Conservation (phyloP, 2,888 invertebrate genomes). For the Melanotus villosus region DNA sequence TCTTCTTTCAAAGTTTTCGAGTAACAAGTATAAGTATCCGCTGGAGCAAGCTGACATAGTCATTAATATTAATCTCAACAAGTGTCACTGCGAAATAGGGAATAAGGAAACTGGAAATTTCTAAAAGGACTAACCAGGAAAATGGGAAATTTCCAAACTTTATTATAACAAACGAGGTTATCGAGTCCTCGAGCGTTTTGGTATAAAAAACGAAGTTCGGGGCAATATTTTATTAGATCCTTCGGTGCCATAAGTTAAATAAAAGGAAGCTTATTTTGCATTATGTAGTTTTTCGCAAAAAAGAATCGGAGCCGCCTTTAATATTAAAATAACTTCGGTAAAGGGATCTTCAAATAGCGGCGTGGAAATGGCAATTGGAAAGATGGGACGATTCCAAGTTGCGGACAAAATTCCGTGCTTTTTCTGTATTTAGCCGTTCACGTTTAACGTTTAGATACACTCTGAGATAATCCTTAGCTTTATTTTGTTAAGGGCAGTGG, state of each 20-base stretch:
- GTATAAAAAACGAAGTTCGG: conserved; percentile 26
- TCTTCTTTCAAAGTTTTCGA: conserved; percentile 36
- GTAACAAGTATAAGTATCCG: conserved; percentile 33
- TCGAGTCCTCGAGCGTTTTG: conserved; percentile 22
- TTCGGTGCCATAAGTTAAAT: conserved; percentile 24
- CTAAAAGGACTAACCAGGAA: conserved; percentile 32
- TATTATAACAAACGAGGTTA: conserved; percentile 42
- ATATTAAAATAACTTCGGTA: conserved; percentile 14
- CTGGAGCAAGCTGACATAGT: conserved; percentile 29
- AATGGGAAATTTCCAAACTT: conserved; percentile 36
- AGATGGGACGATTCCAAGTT: too few relatives aligned
- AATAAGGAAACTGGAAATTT: conserved; percentile 32
- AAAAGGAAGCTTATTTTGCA: conserved; percentile 25
- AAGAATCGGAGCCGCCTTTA: neutral
- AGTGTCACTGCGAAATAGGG: conserved; percentile 49
- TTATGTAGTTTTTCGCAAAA: conserved; percentile 7
- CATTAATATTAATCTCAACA: conserved; percentile 56
- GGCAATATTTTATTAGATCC: conserved; percentile 25
- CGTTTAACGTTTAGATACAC: too few relatives aligned
- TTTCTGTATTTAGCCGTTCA: too few relatives aligned
- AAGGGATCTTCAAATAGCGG: neutral
- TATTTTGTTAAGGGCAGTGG: conserved; percentile 12
- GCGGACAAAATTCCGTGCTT: too few relatives aligned
- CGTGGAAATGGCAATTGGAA: neutral
- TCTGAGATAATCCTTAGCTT: too few relatives aligned